Evolutionary conservation across 2,888 invertebrate genomes (phyloP).

Genomic region (Alcis repandata): DNA sequence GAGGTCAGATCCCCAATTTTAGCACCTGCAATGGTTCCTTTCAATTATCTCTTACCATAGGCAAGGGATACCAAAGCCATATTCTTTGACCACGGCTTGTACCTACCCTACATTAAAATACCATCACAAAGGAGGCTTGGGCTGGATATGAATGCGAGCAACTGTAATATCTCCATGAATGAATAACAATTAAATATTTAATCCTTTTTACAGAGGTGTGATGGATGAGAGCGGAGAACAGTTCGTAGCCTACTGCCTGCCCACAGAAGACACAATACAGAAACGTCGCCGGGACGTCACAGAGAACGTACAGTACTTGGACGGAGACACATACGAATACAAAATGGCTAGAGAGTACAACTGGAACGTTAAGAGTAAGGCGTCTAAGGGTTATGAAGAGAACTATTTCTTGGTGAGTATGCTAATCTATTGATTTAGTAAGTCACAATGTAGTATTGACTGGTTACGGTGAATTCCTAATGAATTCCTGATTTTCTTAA

Average conservation of each 20-base stretch:
- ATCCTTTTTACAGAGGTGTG: slow-evolving; percentile 92
- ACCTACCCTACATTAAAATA: too few relatives aligned
- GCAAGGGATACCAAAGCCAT: too few relatives aligned
- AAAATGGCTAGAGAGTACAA: slow-evolving; percentile 99
- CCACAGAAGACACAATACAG: slow-evolving; percentile 95
- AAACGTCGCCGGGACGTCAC: slow-evolving; percentile 94
- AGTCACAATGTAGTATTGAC: too few relatives aligned
- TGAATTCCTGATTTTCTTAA: too few relatives aligned
- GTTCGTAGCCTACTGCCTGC: slow-evolving; percentile 99
- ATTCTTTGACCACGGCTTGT: too few relatives aligned
- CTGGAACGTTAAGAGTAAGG: slow-evolving; percentile 99
- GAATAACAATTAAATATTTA: not conserved
- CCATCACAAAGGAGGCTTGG: too few relatives aligned
- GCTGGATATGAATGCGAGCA: too few relatives aligned
- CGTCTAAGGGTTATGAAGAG: slow-evolving; percentile 97
- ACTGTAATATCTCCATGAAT: too few relatives aligned
- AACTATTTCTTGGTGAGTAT: slow-evolving; percentile 95
- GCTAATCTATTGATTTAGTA: not conserved
- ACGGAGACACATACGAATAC: slow-evolving; percentile 98
- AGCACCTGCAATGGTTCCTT: too few relatives aligned
- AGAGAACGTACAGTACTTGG: slow-evolving; percentile 92
- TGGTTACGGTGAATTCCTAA: too few relatives aligned
- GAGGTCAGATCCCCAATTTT: too few relatives aligned
- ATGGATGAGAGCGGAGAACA: slow-evolving; percentile 99
- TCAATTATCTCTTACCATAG: too few relatives aligned